Conservation (phyloP, 1,140 invertebrate genomes). For the Bombus sibiricus region DNA sequence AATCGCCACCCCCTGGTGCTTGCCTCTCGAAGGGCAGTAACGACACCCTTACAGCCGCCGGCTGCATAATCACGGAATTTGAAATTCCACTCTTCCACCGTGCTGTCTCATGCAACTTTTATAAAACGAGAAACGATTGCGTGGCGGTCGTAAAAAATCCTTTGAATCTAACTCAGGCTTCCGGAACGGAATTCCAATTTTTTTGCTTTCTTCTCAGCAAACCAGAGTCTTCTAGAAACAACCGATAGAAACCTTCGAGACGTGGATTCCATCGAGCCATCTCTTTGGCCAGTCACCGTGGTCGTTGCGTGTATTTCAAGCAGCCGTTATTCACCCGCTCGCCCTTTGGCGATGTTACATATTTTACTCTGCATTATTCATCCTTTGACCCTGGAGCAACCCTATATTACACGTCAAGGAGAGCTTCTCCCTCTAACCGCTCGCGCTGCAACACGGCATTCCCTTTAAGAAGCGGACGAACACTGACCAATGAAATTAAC, state of each 20-base stretch:
- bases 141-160: constrained; percentile 22
- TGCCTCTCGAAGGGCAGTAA: constrained; percentile 38
- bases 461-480: constrained; percentile 50
- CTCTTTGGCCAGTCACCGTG: constrained; percentile 12
- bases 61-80: constrained; percentile 40
- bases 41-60: constrained; percentile 35
- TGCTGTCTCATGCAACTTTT: constrained; percentile 39
- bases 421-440: background rate
- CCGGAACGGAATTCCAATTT: too few relatives aligned
- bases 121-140: constrained; percentile 45
- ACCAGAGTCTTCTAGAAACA: background rate
- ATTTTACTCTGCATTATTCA: constrained; percentile 51
- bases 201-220: too few relatives aligned
- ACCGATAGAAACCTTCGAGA: background rate
- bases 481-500: constrained; percentile 40
- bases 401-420: constrained; percentile 2
- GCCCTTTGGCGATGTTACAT: constrained; percentile 31
- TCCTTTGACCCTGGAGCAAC: background rate
- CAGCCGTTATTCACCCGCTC: constrained; percentile 7
- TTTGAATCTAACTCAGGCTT: constrained; percentile 22
- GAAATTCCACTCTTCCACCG: constrained; percentile 2
- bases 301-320: constrained; percentile 15
- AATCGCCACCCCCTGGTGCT: constrained; percentile 5
- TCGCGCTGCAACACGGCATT: constrained; percentile 22
- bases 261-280: background rate